Evolutionary conservation across 2,113 vertebrate species (phyloP).

Genomic region (Macquaria ambigua): DNA sequence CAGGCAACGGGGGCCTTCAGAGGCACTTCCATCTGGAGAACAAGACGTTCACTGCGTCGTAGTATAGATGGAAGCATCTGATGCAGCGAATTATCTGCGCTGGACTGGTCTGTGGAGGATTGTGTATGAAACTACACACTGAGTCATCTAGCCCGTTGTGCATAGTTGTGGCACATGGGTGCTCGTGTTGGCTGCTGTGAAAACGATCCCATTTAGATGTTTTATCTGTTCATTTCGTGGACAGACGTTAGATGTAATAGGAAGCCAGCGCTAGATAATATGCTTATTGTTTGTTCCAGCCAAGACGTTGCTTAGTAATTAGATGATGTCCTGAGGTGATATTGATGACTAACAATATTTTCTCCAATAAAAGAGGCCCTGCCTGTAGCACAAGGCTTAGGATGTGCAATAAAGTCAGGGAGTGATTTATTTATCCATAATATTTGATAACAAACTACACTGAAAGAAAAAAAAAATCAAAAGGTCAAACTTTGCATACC

Average conservation of each 20-base stretch:
- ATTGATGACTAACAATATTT: slow-evolving; percentile 44
- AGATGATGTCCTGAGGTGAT: slow-evolving; percentile 48
- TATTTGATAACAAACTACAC: slow-evolving; percentile 11
- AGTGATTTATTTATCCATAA: slow-evolving; percentile 10
- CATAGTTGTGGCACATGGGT: background rate
- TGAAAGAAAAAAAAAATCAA: background rate
- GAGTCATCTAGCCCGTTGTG: slow-evolving; percentile 29
- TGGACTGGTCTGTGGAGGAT: slow-evolving; percentile 16
- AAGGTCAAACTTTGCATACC: slow-evolving; percentile 10
- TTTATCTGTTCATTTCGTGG: slow-evolving; percentile 36
- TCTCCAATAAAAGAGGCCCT: slow-evolving; percentile 21
- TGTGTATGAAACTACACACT: background rate
- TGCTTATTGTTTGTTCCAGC: slow-evolving; percentile 43
- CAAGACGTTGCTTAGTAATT: slow-evolving; percentile 25
- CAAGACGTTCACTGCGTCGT: slow-evolving; percentile 6
- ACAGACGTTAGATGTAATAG: slow-evolving; percentile 25
- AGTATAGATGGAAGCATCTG: slow-evolving; percentile 19
- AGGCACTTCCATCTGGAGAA: slow-evolving; percentile 42
- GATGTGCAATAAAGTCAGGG: slow-evolving; percentile 42
- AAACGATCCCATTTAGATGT: slow-evolving; percentile 36
- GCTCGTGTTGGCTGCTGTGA: slow-evolving; percentile 14
- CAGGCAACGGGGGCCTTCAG: slow-evolving; percentile 32
- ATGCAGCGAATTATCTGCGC: slow-evolving; percentile 31
- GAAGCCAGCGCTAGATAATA: slow-evolving; percentile 30
- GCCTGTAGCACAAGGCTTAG: slow-evolving; percentile 18